Conservation (phyloP, 1,140 invertebrate genomes). For the Coelopa frigida region DNA sequence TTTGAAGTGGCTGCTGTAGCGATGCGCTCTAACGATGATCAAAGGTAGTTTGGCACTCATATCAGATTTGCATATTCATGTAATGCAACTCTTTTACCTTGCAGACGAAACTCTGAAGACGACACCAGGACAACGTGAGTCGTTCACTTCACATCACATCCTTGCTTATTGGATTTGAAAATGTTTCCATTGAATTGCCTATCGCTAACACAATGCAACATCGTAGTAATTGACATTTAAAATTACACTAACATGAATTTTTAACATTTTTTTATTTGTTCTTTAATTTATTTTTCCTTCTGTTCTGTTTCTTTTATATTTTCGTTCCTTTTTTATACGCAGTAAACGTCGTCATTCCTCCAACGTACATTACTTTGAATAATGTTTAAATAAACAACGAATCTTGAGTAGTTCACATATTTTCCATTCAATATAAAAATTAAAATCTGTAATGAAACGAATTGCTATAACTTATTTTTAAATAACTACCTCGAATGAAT, state of each 20-base stretch:
- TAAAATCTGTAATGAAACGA: too few species aligned
- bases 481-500: too few species aligned
- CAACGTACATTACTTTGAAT: conserved; percentile 12
- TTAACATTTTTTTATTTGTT: conserved; percentile 6
- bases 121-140: conserved; percentile 41
- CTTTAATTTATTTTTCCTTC: conserved; percentile 1
- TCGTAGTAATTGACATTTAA: conserved; percentile 10
- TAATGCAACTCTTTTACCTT: conserved; percentile 13
- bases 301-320: conserved; percentile 13
- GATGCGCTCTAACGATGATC: conserved; percentile 33
- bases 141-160: too few species aligned
- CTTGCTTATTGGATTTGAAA: too few species aligned
- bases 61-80: not conserved
- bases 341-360: conserved; percentile 18
- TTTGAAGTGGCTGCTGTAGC: conserved; percentile 41
- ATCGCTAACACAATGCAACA: too few species aligned
- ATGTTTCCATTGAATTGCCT: too few species aligned
- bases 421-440: too few species aligned
- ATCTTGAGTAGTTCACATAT: too few species aligned
- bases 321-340: too few species aligned
- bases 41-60: conserved; percentile 29
- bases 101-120: conserved; percentile 38
- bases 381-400: too few species aligned
- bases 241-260: conserved; percentile 1
- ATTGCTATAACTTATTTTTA: too few species aligned